phyloP scores from a whole-genome alignment of 2,888 invertebrate species.

The Cephonodes hylas region DNA sequence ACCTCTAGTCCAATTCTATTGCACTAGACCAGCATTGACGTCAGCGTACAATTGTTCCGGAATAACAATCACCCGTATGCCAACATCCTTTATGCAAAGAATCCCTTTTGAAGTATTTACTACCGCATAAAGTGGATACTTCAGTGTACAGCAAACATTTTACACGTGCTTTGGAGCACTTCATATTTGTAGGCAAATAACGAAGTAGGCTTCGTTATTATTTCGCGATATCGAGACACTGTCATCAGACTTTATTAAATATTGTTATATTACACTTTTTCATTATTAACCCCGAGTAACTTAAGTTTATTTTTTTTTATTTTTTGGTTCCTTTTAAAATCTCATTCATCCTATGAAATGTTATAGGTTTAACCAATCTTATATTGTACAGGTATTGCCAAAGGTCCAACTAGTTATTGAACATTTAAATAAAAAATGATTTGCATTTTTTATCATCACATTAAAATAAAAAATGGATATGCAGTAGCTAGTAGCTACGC shows the following conservation, averaged over 20 bases:
- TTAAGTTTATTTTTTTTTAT: too few relatives aligned
- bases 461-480: too few relatives aligned
- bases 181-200: conserved; percentile 3
- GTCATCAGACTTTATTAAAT: not conserved
- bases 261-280: too few relatives aligned
- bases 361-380: too few relatives aligned
- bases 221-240: not conserved
- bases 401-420: too few relatives aligned
- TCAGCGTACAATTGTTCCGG: conserved; percentile 39
- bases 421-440: too few relatives aligned
- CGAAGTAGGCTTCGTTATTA: not conserved
- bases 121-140: conserved; percentile 32
- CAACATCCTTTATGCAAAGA: conserved; percentile 28
- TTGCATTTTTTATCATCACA: too few relatives aligned
- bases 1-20: conserved; percentile 46
- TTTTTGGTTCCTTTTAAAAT: too few relatives aligned
- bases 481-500: too few relatives aligned
- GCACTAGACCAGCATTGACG: conserved; percentile 39
- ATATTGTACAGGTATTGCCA: too few relatives aligned
- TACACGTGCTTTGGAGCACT: conserved; percentile 11
- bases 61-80: conserved; percentile 53
- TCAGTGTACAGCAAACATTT: not conserved
- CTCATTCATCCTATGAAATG: too few relatives aligned
- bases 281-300: too few relatives aligned
- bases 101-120: conserved; percentile 28